Conservation (phyloP, 2,113 vertebrate genomes). For the Nothobranchius furzeri region DNA sequence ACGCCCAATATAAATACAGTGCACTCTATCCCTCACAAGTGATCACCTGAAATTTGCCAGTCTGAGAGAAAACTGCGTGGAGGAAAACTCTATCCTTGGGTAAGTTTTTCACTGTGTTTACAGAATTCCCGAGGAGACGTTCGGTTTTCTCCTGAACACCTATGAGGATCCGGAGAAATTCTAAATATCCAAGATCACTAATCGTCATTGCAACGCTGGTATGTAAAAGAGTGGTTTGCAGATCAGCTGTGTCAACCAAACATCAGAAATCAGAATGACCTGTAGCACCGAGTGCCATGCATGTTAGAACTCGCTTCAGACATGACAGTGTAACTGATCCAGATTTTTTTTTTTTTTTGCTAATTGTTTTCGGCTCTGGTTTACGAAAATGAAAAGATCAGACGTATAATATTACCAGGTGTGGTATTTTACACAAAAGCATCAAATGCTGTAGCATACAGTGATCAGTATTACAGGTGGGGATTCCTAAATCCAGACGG, state of each 20-base stretch:
- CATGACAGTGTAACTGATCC: slow-evolving; percentile 14
- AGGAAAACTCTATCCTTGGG: neutral
- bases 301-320: slow-evolving; percentile 6
- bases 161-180: slow-evolving; percentile 7
- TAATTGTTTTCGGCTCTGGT: slow-evolving; percentile 9
- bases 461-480: slow-evolving; percentile 73
- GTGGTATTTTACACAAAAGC: slow-evolving; percentile 63
- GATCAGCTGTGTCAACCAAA: slow-evolving; percentile 35
- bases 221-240: slow-evolving; percentile 38
- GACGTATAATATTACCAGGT: slow-evolving; percentile 58
- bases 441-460: slow-evolving; percentile 58
- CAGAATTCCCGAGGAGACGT: neutral
- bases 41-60: slow-evolving; percentile 52
- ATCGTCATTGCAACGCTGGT: slow-evolving; percentile 51
- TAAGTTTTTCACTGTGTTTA: slow-evolving; percentile 25
- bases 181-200: slow-evolving; percentile 35
- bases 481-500: slow-evolving; percentile 48
- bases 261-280: slow-evolving; percentile 18
- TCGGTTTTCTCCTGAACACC: neutral
- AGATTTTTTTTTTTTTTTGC: slow-evolving; percentile 13
- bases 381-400: slow-evolving; percentile 27
- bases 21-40: slow-evolving; percentile 47
- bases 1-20: slow-evolving; percentile 67
- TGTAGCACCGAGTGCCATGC: slow-evolving; percentile 15
- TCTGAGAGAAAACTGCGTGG: neutral